Conservation (phyloP, 2,888 invertebrate species). For the Cephus rjabovi region DNA sequence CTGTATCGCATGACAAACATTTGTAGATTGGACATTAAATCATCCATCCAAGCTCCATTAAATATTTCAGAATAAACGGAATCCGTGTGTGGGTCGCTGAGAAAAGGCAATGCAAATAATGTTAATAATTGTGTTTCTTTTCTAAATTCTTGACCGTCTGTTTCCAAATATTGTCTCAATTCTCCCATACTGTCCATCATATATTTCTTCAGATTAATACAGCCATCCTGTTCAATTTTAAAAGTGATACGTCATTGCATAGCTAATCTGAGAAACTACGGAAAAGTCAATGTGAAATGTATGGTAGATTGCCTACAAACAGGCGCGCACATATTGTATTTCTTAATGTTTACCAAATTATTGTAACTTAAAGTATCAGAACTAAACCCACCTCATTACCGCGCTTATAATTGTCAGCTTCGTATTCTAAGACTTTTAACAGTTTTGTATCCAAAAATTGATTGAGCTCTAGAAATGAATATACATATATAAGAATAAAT, state of each 20-base stretch:
- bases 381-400: neutral
- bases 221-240: neutral
- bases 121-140: constrained; percentile 69
- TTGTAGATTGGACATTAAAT: constrained; percentile 32
- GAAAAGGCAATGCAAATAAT: constrained; percentile 71
- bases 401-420: neutral
- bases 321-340: neutral
- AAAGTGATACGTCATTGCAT: constrained; percentile 7
- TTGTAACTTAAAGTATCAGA: neutral
- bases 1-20: constrained; percentile 35
- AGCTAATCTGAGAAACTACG: neutral
- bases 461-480: neutral
- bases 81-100: constrained; percentile 69
- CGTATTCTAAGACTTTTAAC: neutral
- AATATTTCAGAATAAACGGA: constrained; percentile 70
- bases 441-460: neutral
- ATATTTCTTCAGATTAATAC: constrained; percentile 16
- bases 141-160: constrained; percentile 67
- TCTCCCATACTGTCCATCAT: constrained; percentile 51
- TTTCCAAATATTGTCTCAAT: constrained; percentile 61
- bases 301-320: neutral
- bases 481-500: neutral
- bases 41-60: constrained; percentile 45
- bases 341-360: neutral
- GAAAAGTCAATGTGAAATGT: neutral